These are phyloP conservation scores for Schizopygopsis pylzovi DNA, from an alignment of 2,797 vertebrate genomes.

Conservation along the genomic window DNA sequence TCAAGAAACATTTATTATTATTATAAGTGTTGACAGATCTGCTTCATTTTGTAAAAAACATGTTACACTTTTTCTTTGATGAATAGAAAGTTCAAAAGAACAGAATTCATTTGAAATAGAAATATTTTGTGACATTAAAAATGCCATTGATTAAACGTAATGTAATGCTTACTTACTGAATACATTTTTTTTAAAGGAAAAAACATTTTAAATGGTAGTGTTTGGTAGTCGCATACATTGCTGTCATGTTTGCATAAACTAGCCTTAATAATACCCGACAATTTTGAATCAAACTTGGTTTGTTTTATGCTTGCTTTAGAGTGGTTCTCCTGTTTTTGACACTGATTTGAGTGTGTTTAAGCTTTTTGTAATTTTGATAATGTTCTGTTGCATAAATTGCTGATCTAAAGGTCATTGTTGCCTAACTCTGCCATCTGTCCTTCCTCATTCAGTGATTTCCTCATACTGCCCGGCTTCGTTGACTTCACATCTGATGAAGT, in stretches of 20 bases:
- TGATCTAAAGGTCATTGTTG: not conserved
- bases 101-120: not conserved
- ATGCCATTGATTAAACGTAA: not conserved
- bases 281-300: not conserved
- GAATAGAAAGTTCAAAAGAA: not conserved
- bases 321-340: not conserved
- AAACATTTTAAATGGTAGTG: not conserved
- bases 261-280: not conserved
- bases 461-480: conserved; percentile 95
- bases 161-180: not conserved
- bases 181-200: not conserved
- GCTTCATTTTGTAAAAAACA: too few species aligned
- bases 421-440: conserved; percentile 36
- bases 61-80: not conserved
- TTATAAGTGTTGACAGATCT: not conserved
- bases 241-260: conserved; percentile 10
- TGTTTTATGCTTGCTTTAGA: conserved; percentile 17
- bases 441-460: conserved; percentile 85
- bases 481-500: conserved; percentile 95
- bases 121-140: not conserved
- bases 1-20: not conserved
- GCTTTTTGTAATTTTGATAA: conserved; percentile 44
- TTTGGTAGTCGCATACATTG: not conserved
- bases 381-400: conserved; percentile 24
- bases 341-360: conserved; percentile 31